Evolutionary conservation across 2,888 invertebrate genomes (phyloP).

Genomic region (Temnothorax unifasciatus): DNA sequence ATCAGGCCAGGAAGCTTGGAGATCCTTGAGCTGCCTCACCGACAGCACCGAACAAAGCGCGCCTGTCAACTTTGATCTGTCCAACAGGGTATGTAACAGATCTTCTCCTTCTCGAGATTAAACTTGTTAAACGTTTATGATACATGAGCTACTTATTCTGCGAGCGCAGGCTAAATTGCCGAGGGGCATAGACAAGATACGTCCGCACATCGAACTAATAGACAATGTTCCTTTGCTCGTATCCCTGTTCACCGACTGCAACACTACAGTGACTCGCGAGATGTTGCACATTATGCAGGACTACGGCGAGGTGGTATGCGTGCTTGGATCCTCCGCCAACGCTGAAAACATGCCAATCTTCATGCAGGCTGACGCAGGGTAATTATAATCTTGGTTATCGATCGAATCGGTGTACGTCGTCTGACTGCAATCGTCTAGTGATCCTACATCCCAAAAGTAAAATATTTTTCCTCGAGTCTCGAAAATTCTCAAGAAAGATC

Average conservation of each 20-base stretch:
- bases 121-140: neutral
- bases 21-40: constrained; percentile 94
- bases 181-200: constrained; percentile 97
- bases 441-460: neutral
- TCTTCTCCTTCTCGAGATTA: neutral
- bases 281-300: constrained; percentile 99
- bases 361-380: constrained; percentile 97
- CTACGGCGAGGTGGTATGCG: constrained; percentile 98
- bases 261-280: constrained; percentile 94
- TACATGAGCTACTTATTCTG: neutral
- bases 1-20: constrained; percentile 91
- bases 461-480: neutral
- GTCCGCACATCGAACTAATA: constrained; percentile 97
- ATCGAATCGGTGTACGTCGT: neutral
- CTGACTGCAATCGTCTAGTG: neutral
- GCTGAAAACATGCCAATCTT: constrained; percentile 97
- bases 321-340: constrained; percentile 96
- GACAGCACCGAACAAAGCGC: constrained; percentile 97
- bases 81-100: constrained; percentile 91
- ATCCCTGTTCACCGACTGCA: constrained; percentile 99
- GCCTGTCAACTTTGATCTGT: constrained; percentile 96
- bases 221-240: constrained; percentile 99
- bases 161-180: constrained; percentile 94
- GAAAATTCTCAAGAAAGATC: neutral
- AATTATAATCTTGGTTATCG: constrained; percentile 60